phyloP scores from a whole-genome alignment of 2,797 vertebrate species.

The Sebastes oblongus region DNA sequence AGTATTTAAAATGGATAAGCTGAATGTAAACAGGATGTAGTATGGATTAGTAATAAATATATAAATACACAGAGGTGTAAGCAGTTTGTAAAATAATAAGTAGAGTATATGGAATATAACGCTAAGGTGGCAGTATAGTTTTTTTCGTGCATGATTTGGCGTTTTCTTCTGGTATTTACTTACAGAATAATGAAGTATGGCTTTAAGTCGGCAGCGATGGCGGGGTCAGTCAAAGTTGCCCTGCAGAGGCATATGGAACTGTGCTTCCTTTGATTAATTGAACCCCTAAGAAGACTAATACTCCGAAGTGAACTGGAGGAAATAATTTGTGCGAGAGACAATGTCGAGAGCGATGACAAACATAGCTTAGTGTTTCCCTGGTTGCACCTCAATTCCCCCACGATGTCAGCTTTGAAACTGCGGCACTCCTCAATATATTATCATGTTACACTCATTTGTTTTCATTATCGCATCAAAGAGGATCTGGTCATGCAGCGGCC shows the following conservation, averaged over 20 bases:
- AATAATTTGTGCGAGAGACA: conserved; percentile 78
- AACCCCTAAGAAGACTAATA: conserved; percentile 71
- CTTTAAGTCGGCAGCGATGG: conserved; percentile 17
- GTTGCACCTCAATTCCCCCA: conserved; percentile 74
- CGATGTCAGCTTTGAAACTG: conserved; percentile 73
- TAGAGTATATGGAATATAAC: too few species aligned
- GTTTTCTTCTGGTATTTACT: conserved; percentile 23
- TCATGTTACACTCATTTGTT: conserved; percentile 83
- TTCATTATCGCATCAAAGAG: conserved; percentile 84
- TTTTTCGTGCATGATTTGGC: conserved; percentile 46
- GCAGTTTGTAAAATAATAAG: too few species aligned
- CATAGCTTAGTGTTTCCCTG: conserved; percentile 76
- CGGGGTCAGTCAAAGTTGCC: conserved; percentile 56
- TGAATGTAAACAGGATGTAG: too few species aligned
- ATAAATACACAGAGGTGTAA: too few species aligned
- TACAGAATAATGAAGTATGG: conserved; percentile 38
- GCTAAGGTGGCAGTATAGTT: neutral
- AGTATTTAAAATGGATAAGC: too few species aligned
- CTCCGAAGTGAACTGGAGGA: conserved; percentile 74
- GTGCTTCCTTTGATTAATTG: conserved; percentile 75
- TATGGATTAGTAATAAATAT: too few species aligned
- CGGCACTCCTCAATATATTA: conserved; percentile 74
- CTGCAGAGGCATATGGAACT: conserved; percentile 65
- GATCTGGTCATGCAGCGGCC: conserved; percentile 77
- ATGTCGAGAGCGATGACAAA: conserved; percentile 81